Conservation (phyloP, 2,888 invertebrate species). For the Chydorus sphaericus region DNA sequence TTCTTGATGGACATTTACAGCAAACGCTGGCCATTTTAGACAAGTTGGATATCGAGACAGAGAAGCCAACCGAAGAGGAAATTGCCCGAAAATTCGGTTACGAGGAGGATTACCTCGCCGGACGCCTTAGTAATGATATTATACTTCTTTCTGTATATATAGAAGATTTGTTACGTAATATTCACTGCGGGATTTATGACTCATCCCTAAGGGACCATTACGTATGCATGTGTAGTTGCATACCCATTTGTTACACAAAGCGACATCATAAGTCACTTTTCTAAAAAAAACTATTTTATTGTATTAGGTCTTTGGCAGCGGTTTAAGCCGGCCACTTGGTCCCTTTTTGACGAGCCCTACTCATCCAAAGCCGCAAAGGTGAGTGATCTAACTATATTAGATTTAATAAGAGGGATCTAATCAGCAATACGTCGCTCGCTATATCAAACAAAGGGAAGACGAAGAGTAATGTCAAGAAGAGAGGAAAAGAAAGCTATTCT, state of each 20-base stretch:
- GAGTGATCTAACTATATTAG: conserved; percentile 18
- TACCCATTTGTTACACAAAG: too few relatives aligned
- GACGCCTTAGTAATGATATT: conserved; percentile 28
- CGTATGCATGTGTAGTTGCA: too few relatives aligned
- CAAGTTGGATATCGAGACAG: conserved; percentile 38
- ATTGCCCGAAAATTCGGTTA: conserved; percentile 36
- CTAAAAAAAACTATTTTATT: not conserved
- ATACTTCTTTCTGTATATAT: too few relatives aligned
- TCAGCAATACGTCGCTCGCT: not conserved
- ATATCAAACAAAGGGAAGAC: not conserved
- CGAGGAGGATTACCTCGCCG: conserved; percentile 33
- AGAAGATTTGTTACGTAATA: not conserved
- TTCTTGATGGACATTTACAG: not conserved
- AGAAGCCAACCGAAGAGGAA: conserved; percentile 37
- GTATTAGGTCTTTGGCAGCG: conserved; percentile 28
- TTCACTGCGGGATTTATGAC: not conserved
- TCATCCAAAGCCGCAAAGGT: conserved; percentile 37
- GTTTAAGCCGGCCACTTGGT: conserved; percentile 36
- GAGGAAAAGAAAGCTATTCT: too few relatives aligned
- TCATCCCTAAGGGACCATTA: too few relatives aligned
- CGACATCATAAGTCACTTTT: too few relatives aligned
- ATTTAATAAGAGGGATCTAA: too few relatives aligned
- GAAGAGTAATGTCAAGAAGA: too few relatives aligned
- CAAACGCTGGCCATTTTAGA: conserved; percentile 36
- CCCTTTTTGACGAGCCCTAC: conserved; percentile 38